These are phyloP conservation scores for Anhinga anhinga DNA, from an alignment of 2,113 vertebrate genomes.

Conservation along the genomic window DNA sequence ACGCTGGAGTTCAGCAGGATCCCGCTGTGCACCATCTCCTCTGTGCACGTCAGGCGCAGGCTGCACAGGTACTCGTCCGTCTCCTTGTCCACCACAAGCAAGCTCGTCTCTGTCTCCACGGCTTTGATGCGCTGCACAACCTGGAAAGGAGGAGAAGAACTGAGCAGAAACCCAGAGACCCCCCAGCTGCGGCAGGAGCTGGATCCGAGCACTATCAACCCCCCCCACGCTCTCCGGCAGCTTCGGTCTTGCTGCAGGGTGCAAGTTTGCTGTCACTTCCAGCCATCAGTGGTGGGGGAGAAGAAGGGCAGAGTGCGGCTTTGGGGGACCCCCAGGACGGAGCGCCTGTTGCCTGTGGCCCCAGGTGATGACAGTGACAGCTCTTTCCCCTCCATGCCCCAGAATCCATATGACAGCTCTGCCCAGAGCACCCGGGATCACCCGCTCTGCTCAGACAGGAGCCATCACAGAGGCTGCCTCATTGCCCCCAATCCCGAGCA, in stretches of 20 bases:
- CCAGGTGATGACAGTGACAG: too few species aligned
- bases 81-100: conserved; percentile 91
- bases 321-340: neutral
- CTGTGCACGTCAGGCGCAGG: conserved; percentile 80
- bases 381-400: neutral
- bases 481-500: fast-evolving
- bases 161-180: neutral
- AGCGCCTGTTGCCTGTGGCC: neutral
- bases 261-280: too few species aligned
- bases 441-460: neutral
- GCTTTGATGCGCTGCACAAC: conserved; percentile 91
- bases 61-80: conserved; percentile 85
- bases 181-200: fast-evolving
- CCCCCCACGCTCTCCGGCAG: fast-evolving
- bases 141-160: conserved; percentile 52
- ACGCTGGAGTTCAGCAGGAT: conserved; percentile 30
- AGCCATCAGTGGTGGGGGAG: fast-evolving
- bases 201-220: neutral
- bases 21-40: conserved; percentile 78
- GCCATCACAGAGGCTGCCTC: neutral
- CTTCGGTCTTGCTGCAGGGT: fast-evolving
- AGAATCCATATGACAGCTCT: neutral
- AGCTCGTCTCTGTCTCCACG: conserved; percentile 80
- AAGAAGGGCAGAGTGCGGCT: fast-evolving
- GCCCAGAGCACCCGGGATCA: neutral